Conservation (phyloP, 2,888 invertebrate genomes). For the Lasioglossum vierecki region DNA sequence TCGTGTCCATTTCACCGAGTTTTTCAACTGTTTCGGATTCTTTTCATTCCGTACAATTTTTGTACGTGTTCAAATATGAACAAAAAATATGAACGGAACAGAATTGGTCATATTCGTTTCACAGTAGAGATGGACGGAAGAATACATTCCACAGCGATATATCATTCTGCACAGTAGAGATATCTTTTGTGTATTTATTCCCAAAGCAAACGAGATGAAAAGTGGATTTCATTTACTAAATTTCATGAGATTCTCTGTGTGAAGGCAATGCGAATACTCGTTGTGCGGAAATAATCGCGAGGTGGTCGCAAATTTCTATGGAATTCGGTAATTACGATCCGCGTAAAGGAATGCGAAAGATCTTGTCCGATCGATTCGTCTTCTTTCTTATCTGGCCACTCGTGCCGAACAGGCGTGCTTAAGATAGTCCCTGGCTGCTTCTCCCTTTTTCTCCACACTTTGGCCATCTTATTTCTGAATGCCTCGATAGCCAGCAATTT, state of each 20-base stretch:
- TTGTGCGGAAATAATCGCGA: not conserved
- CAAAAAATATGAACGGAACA: not conserved
- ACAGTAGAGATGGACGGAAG: not conserved
- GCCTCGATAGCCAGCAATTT: not conserved
- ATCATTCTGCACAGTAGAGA: not conserved
- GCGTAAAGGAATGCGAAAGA: conserved; percentile 46
- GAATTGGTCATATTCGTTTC: not conserved
- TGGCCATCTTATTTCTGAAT: not conserved
- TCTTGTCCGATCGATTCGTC: conserved; percentile 58
- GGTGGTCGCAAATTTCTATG: conserved; percentile 14
- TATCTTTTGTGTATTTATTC: not conserved
- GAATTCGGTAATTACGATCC: conserved; percentile 39
- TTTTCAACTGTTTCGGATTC: not conserved
- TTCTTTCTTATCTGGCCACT: conserved; percentile 56
- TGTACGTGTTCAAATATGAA: not conserved
- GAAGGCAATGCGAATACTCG: not conserved
- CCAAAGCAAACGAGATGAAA: not conserved
- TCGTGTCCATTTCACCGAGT: not conserved
- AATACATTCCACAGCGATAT: not conserved
- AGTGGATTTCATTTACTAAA: not conserved
- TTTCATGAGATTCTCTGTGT: not conserved
- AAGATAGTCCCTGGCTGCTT: conserved; percentile 34
- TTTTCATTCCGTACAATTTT: not conserved
- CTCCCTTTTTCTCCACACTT: conserved; percentile 13
- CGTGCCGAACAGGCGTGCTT: conserved; percentile 50